These are phyloP conservation scores for Mythimna vitellina DNA, from an alignment of 2,888 invertebrate genomes.

Conservation along the genomic window DNA sequence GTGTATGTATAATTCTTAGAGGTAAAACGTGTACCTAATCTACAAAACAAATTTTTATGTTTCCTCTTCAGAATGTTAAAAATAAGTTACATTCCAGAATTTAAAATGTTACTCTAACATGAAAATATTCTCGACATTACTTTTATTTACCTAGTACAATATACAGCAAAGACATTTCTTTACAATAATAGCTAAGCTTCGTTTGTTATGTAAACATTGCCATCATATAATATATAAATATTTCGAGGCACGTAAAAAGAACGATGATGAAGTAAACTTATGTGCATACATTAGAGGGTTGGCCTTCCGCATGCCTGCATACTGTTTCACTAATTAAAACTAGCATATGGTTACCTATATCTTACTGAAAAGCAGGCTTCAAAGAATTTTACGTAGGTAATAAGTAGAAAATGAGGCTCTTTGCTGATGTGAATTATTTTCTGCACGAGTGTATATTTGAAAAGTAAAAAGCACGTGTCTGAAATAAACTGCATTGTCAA, in stretches of 20 bases:
- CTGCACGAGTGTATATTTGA: too few species aligned
- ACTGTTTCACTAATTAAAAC: conserved; percentile 51
- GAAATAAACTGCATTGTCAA: too few species aligned
- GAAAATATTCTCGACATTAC: not conserved
- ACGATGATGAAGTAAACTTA: conserved; percentile 18
- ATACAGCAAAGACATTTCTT: conserved; percentile 6
- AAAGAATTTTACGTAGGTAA: not conserved
- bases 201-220: conserved; percentile 20
- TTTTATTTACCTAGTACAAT: conserved; percentile 3
- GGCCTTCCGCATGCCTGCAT: conserved; percentile 49
- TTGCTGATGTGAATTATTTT: too few species aligned
- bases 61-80: not conserved
- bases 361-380: not conserved
- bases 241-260: conserved; percentile 50
- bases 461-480: too few species aligned
- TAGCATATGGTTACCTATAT: conserved; percentile 6
- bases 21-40: not conserved
- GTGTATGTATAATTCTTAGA: not conserved
- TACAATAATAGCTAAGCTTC: not conserved
- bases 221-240: conserved; percentile 26
- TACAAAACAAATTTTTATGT: too few species aligned
- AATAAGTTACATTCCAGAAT: not conserved
- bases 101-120: not conserved
- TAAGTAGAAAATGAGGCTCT: too few species aligned
- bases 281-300: conserved; percentile 51